phyloP scores from a whole-genome alignment of 2,113 vertebrate species.

The Xenotilapia caudafasciata region DNA sequence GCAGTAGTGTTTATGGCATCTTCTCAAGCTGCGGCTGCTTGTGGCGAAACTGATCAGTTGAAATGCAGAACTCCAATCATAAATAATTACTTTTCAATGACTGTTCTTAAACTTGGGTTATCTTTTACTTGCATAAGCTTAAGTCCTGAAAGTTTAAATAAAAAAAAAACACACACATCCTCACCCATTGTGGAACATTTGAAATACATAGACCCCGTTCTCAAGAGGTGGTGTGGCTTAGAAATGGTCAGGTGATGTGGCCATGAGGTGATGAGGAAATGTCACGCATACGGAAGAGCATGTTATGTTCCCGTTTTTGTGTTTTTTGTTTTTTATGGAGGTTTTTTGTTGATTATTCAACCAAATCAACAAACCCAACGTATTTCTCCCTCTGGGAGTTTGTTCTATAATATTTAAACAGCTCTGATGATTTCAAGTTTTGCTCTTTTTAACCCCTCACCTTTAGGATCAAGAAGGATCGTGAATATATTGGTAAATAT shows the following conservation, averaged over 20 bases:
- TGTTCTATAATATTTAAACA: background rate
- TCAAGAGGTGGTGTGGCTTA: conserved; percentile 9
- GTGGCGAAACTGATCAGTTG: background rate
- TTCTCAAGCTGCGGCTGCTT: background rate
- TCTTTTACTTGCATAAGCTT: background rate
- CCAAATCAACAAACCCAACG: background rate
- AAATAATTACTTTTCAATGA: background rate
- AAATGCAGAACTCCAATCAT: background rate
- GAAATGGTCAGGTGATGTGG: conserved; percentile 14
- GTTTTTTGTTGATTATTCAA: background rate
- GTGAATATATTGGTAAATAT: background rate
- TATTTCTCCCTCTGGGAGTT: background rate
- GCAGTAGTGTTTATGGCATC: background rate
- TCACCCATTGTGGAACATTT: conserved; percentile 26
- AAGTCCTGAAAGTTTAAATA: background rate
- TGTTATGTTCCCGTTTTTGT: background rate
- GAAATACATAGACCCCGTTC: conserved; percentile 8
- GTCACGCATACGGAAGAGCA: background rate
- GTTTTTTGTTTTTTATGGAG: background rate
- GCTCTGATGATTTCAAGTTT: background rate
- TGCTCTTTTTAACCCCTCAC: background rate
- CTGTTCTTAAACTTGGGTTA: background rate
- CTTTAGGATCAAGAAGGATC: background rate
- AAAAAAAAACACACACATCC: background rate
- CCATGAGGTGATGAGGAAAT: conserved; percentile 32